phyloP scores from a whole-genome alignment of 2,888 invertebrate genomes.

The Pheosia gnoma region DNA sequence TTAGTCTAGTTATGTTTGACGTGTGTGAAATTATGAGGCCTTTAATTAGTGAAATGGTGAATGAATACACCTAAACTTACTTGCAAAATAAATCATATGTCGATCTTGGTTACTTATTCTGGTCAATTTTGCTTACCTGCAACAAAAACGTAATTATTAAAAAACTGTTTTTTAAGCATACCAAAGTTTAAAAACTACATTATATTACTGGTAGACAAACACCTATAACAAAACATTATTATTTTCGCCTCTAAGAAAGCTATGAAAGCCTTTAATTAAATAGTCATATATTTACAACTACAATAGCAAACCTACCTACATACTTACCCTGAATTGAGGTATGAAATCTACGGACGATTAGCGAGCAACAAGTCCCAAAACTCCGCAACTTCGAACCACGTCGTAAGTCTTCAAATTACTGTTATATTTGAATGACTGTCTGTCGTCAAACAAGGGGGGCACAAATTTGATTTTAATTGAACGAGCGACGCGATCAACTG shows the following conservation, averaged over 20 bases:
- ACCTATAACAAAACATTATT: too few species aligned
- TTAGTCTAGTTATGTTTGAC: background rate
- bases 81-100: background rate
- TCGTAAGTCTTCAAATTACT: slow-evolving; percentile 30
- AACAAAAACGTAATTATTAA: slow-evolving; percentile 19
- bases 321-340: too few species aligned
- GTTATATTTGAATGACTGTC: slow-evolving; percentile 47
- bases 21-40: background rate
- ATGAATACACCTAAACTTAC: background rate
- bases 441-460: slow-evolving; percentile 53
- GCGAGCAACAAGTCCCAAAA: background rate
- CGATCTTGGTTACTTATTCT: background rate
- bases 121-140: slow-evolving; percentile 23
- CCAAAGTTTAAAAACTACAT: too few species aligned
- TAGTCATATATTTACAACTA: too few species aligned
- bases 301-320: too few species aligned
- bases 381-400: background rate
- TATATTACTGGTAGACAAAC: too few species aligned
- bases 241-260: too few species aligned
- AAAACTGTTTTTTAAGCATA: too few species aligned
- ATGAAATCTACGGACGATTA: background rate
- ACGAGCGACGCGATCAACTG: slow-evolving; percentile 62
- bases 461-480: slow-evolving; percentile 76
- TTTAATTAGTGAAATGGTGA: background rate
- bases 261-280: too few species aligned